Conservation (phyloP, 1,140 invertebrate genomes). For the Saccostrea glomerata region DNA sequence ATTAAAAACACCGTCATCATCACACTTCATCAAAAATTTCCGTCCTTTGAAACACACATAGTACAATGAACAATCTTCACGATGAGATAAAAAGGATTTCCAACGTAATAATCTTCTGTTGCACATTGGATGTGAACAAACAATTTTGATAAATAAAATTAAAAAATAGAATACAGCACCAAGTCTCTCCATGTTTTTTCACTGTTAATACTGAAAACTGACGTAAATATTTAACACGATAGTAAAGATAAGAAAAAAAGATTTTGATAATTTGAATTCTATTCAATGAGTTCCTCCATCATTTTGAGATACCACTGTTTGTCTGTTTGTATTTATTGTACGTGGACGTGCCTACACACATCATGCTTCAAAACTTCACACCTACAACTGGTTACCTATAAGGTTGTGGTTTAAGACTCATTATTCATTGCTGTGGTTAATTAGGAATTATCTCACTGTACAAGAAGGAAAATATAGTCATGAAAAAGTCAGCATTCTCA, state of each 20-base stretch:
- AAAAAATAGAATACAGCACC: background rate
- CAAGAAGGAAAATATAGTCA: no score
- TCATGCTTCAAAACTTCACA: background rate
- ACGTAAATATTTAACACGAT: background rate
- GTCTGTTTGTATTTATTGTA: background rate
- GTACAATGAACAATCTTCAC: slow-evolving; percentile 48
- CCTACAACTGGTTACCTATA: background rate
- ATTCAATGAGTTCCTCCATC: no score
- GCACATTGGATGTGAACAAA: background rate
- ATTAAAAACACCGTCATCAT: slow-evolving; percentile 42
- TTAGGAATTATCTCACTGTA: no score
- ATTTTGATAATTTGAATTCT: background rate
- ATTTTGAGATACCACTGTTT: background rate
- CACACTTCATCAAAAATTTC: slow-evolving; percentile 45
- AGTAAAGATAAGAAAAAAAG: background rate
- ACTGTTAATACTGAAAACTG: no score
- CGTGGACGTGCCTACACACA: background rate
- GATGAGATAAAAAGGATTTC: slow-evolving; percentile 19
- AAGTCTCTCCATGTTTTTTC: background rate
- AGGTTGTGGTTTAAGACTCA: background rate
- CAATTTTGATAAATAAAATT: background rate
- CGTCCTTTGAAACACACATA: slow-evolving; percentile 51
- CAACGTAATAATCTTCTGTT: background rate
- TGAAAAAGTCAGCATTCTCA: no score
- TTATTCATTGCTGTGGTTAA: background rate